phyloP scores from a whole-genome alignment of 2,113 vertebrate genomes.

The Xerus inauris region DNA sequence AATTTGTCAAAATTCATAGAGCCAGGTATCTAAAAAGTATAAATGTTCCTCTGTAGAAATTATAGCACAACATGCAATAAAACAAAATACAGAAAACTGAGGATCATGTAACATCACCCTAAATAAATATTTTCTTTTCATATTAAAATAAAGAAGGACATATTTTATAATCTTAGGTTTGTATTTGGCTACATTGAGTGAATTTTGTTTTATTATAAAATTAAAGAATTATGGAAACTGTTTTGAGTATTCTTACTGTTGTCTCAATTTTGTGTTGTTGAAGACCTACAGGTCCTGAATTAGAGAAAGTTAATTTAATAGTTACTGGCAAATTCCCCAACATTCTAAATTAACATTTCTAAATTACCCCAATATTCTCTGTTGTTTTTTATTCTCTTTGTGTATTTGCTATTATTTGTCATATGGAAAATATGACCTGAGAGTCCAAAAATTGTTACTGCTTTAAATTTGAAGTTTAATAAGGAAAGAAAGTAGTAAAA shows the following conservation, averaged over 20 bases:
- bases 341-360: constrained; percentile 33
- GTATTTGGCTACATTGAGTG: neutral
- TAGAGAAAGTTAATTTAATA: neutral
- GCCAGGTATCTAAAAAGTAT: neutral
- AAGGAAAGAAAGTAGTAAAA: neutral
- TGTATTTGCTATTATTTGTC: neutral
- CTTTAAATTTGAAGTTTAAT: constrained; percentile 28
- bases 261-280: neutral
- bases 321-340: neutral
- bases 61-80: neutral
- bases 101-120: neutral
- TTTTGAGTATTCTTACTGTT: neutral
- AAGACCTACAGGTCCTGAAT: neutral
- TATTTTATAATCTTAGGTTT: neutral
- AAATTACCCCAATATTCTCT: neutral
- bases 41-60: neutral
- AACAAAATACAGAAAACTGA: constrained; percentile 4
- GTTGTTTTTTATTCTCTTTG: constrained; percentile 4
- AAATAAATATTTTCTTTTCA: constrained; percentile 29
- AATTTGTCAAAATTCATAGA: neutral
- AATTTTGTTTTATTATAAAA: constrained; percentile 26
- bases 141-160: constrained; percentile 1
- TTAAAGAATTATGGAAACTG: neutral
- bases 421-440: neutral
- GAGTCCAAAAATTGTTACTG: neutral